Conservation (phyloP, 1,140 invertebrate genomes). For the Eumaeus atala region DNA sequence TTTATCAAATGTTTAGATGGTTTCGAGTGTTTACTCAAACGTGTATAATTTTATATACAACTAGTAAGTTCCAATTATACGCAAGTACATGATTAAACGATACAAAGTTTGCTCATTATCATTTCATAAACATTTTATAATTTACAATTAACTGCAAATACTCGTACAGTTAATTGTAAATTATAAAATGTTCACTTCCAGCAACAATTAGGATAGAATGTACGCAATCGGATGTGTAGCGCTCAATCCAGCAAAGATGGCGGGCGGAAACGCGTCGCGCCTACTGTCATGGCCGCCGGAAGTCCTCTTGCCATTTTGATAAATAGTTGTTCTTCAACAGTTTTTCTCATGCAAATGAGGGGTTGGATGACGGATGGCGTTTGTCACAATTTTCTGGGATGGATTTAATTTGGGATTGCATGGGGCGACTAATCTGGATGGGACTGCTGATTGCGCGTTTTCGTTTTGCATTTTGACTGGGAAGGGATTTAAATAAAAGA, state of each 20-base stretch:
- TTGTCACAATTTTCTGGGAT: constrained; percentile 66
- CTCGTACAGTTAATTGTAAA: constrained; percentile 1
- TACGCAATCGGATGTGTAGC: constrained; percentile 33
- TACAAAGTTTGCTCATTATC: too few species aligned
- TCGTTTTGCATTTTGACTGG: constrained; percentile 23
- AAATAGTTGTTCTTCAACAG: constrained; percentile 71
- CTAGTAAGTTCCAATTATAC: too few species aligned
- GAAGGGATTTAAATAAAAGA: too few species aligned
- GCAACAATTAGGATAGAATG: constrained; percentile 21
- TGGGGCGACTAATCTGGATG: constrained; percentile 54
- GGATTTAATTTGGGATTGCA: constrained; percentile 63
- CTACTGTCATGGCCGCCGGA: constrained; percentile 60
- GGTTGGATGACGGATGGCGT: constrained; percentile 60
- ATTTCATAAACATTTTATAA: too few species aligned
- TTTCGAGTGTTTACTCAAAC: too few species aligned
- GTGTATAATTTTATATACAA: too few species aligned
- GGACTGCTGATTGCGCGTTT: constrained; percentile 46
- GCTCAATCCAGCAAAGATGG: constrained; percentile 30
- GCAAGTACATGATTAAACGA: too few species aligned
- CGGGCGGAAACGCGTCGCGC: constrained; percentile 25
- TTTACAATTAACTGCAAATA: too few species aligned
- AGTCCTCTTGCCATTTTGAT: constrained; percentile 65
- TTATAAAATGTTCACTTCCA: constrained; percentile 27
- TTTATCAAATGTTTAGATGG: too few species aligned
- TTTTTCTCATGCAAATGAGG: constrained; percentile 73